Evolutionary conservation across 2,888 invertebrate genomes (phyloP).

Genomic region (Pammene aurita): DNA sequence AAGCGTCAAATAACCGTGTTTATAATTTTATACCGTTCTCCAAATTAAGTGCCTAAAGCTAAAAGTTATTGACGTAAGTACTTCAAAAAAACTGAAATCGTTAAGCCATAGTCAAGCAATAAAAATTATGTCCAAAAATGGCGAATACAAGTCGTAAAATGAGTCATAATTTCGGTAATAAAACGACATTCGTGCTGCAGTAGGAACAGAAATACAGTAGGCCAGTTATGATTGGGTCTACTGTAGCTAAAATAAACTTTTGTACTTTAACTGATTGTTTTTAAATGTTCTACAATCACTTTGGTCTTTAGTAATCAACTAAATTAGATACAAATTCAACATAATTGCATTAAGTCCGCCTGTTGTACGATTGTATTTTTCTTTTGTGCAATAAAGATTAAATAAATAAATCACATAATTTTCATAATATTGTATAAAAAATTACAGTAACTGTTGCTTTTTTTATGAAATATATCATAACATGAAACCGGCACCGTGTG

Average conservation of each 20-base stretch:
- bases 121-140: slow-evolving; percentile 53
- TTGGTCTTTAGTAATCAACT: no score
- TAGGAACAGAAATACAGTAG: slow-evolving; percentile 22
- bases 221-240: not conserved
- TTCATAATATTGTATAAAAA: no score
- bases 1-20: not conserved
- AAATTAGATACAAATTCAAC: no score
- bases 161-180: slow-evolving; percentile 40
- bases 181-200: slow-evolving; percentile 21
- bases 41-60: slow-evolving; percentile 18
- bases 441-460: no score
- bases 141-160: slow-evolving; percentile 43
- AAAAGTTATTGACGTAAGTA: slow-evolving; percentile 18
- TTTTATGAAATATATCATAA: no score
- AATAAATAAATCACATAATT: no score
- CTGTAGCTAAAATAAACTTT: not conserved
- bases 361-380: no score
- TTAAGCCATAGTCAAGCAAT: slow-evolving; percentile 44
- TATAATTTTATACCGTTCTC: slow-evolving; percentile 8
- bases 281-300: no score
- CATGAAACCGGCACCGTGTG: no score
- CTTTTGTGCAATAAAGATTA: no score
- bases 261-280: no score
- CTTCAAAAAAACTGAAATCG: slow-evolving; percentile 24
- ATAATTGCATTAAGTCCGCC: no score